A percentile compares a stretch with the other conserved stretches of the same genome.
Conservation (phyloP, 2,888 invertebrate species). For the Beris chalybata region DNA sequence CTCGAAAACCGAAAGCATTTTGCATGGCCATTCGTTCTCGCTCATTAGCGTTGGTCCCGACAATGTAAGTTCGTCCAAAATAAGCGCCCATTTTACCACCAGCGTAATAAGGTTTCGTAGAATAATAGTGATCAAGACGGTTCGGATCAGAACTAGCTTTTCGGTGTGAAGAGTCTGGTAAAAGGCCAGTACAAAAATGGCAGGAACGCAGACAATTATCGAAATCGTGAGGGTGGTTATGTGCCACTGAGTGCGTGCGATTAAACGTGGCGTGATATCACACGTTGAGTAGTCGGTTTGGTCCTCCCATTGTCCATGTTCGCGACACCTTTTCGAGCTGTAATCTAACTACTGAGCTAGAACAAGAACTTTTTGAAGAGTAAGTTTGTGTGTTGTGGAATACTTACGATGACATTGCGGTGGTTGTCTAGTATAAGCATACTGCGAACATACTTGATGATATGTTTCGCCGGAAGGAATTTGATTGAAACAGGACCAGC, state of each 20-base stretch:
- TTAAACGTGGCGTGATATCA: conserved; percentile 60
- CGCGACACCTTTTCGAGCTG: conserved; percentile 61
- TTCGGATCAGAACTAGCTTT: conserved; percentile 63
- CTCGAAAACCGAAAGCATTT: conserved; percentile 61
- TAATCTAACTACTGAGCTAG: conserved; percentile 55
- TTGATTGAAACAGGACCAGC: conserved; percentile 65
- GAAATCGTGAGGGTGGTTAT: conserved; percentile 60
- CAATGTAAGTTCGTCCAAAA: conserved; percentile 58
- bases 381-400: background rate
- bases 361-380: background rate
- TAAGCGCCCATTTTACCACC: conserved; percentile 60
- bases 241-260: conserved; percentile 60
- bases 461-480: conserved; percentile 55
- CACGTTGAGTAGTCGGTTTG: conserved; percentile 64
- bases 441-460: conserved; percentile 61
- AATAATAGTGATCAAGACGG: conserved; percentile 63
- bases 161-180: conserved; percentile 61
- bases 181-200: conserved; percentile 61
- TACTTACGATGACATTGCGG: conserved; percentile 63
- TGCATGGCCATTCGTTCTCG: conserved; percentile 59
- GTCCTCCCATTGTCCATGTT: conserved; percentile 62
- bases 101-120: conserved; percentile 63
- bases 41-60: conserved; percentile 58
- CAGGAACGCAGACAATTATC: conserved; percentile 60
- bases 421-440: conserved; percentile 61